These are phyloP conservation scores for Ornithoptera priamus DNA, from an alignment of 2,888 invertebrate species.

Conservation along the genomic window DNA sequence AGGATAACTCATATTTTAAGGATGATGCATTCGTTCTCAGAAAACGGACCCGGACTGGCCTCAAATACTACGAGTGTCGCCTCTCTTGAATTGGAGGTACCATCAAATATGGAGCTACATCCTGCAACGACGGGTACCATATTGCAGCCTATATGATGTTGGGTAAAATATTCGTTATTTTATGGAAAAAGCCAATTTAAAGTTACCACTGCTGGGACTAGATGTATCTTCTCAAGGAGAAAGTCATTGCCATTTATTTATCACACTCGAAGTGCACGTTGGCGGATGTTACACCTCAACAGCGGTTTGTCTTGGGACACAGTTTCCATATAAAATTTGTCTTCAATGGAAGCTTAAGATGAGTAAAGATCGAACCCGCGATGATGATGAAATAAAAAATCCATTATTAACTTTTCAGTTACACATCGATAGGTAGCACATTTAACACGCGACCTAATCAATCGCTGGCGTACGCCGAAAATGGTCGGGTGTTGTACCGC, in stretches of 20 bases:
- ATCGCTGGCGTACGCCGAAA: conserved; percentile 77
- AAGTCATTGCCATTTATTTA: too few species aligned
- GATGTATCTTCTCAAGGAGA: too few species aligned
- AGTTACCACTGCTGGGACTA: too few species aligned
- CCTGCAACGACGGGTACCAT: conserved; percentile 87
- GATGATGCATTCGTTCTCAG: conserved; percentile 54
- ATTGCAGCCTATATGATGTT: conserved; percentile 93
- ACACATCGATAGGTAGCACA: conserved; percentile 92
- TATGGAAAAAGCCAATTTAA: too few species aligned
- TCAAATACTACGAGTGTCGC: conserved; percentile 91
- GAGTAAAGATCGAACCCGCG: not conserved
- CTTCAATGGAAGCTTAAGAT: too few species aligned
- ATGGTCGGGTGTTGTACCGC: conserved; percentile 76
- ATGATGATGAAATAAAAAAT: not conserved
- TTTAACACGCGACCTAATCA: conserved; percentile 91
- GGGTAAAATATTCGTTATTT: conserved; percentile 79
- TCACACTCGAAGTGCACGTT: too few species aligned
- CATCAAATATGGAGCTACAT: conserved; percentile 95
- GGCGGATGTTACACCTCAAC: too few species aligned
- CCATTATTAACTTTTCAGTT: conserved; percentile 69
- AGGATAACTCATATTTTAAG: not conserved
- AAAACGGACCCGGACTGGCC: conserved; percentile 96
- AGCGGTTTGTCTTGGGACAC: too few species aligned
- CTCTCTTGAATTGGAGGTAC: conserved; percentile 95
- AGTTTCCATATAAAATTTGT: too few species aligned